phyloP scores from a whole-genome alignment of 2,113 vertebrate species.

The Scomber colias region DNA sequence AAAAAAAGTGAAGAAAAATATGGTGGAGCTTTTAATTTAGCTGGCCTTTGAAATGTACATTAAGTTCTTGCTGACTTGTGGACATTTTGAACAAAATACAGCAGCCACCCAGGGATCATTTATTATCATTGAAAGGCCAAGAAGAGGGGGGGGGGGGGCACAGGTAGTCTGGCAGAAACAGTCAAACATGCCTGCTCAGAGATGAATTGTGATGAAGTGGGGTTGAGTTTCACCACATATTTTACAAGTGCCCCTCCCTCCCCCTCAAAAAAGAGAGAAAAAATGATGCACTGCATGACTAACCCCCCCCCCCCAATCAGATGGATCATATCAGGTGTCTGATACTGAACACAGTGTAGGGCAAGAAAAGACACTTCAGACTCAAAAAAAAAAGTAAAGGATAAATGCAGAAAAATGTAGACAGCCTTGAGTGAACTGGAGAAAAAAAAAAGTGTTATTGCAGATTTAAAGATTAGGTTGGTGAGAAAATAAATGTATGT shows the following conservation, averaged over 20 bases:
- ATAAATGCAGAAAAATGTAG: not conserved
- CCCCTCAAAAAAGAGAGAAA: not conserved
- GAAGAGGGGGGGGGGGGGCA: slow-evolving; percentile 28
- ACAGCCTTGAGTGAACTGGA: not conserved
- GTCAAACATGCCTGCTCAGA: slow-evolving; percentile 28
- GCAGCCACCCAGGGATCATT: slow-evolving; percentile 51
- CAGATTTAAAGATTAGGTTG: slow-evolving; percentile 3
- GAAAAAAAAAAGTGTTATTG: not conserved
- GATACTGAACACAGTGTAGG: too few relatives aligned
- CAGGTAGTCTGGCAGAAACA: slow-evolving; percentile 53
- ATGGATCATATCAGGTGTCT: not conserved
- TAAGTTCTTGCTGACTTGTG: slow-evolving; percentile 58
- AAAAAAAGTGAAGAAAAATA: slow-evolving; percentile 1
- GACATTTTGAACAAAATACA: slow-evolving; percentile 57
- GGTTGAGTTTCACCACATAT: slow-evolving; percentile 6
- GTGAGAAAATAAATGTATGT: slow-evolving; percentile 14
- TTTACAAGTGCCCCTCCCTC: not conserved
- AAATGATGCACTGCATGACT: not conserved
- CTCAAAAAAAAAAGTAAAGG: not conserved
- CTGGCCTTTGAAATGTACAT: slow-evolving; percentile 45
- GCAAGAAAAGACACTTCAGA: not conserved
- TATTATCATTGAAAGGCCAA: slow-evolving; percentile 64
- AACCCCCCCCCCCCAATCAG: not conserved
- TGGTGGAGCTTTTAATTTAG: slow-evolving; percentile 52
- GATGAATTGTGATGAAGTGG: slow-evolving; percentile 4